Conservation (phyloP, 2,113 vertebrate species). For the Sardina pilchardus region DNA sequence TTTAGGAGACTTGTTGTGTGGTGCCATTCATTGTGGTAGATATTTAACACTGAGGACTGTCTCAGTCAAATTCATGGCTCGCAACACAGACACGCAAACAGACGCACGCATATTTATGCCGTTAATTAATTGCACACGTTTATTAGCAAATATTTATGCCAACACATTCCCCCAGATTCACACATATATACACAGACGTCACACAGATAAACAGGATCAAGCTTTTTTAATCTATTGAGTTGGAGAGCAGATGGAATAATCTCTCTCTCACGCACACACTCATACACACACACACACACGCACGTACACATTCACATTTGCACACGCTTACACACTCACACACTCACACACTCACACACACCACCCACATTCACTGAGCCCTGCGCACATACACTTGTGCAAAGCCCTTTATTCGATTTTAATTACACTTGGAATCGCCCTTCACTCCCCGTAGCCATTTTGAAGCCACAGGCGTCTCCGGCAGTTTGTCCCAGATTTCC, state of each 20-base stretch:
- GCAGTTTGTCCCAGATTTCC: background rate
- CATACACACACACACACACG: background rate
- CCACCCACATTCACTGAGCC: background rate
- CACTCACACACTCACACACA: background rate
- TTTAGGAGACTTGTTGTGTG: no score
- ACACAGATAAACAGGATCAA: background rate
- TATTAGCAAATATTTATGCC: background rate
- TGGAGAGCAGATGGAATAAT: background rate
- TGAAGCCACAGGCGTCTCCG: background rate
- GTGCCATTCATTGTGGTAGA: no score
- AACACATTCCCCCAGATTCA: background rate
- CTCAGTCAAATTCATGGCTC: background rate
- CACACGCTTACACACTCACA: background rate
- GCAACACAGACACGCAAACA: background rate
- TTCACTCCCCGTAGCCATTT: background rate
- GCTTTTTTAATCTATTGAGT: no score
- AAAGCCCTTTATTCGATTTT: background rate
- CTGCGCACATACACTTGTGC: background rate
- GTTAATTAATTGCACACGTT: no score
- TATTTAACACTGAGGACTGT: no score
- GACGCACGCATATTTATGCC: no score
- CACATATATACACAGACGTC: background rate
- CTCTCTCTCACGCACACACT: background rate
- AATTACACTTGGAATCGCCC: background rate
- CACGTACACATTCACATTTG: background rate